Conservation (phyloP, 1,140 invertebrate species). For the Cotesia vestalis region DNA sequence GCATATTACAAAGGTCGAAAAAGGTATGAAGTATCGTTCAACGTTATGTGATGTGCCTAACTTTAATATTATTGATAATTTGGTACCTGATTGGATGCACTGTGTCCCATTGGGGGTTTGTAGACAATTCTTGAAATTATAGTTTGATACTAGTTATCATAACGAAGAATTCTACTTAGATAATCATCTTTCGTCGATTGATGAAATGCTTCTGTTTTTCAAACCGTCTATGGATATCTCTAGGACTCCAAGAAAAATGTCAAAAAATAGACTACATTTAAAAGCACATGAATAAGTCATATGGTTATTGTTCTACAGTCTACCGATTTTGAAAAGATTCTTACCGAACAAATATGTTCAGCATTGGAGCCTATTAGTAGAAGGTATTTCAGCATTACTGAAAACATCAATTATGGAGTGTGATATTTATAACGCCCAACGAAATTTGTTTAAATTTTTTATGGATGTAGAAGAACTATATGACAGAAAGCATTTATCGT, state of each 20-base stretch:
- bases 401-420: constrained; percentile 37
- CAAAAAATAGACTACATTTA: constrained; percentile 42
- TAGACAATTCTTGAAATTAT: constrained; percentile 38
- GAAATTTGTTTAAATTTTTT: constrained; percentile 43
- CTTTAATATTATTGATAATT: constrained; percentile 42
- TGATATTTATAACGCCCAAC: constrained; percentile 37
- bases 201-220: constrained; percentile 21
- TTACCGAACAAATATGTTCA: constrained; percentile 39
- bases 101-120: constrained; percentile 44
- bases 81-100: constrained; percentile 50
- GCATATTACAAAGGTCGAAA: background rate
- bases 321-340: constrained; percentile 38
- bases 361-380: constrained; percentile 46
- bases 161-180: constrained; percentile 36
- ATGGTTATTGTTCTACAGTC: constrained; percentile 46
- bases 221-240: constrained; percentile 38
- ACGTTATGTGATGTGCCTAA: constrained; percentile 31
- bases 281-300: constrained; percentile 50
- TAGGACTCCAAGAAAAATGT: constrained; percentile 43
- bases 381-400: constrained; percentile 41
- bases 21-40: background rate
- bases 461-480: constrained; percentile 39
- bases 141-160: constrained; percentile 41
- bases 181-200: background rate
- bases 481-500: constrained; percentile 36